Evolutionary conservation across 2,113 vertebrate species (phyloP).

Genomic region (Otolemur garnettii): DNA sequence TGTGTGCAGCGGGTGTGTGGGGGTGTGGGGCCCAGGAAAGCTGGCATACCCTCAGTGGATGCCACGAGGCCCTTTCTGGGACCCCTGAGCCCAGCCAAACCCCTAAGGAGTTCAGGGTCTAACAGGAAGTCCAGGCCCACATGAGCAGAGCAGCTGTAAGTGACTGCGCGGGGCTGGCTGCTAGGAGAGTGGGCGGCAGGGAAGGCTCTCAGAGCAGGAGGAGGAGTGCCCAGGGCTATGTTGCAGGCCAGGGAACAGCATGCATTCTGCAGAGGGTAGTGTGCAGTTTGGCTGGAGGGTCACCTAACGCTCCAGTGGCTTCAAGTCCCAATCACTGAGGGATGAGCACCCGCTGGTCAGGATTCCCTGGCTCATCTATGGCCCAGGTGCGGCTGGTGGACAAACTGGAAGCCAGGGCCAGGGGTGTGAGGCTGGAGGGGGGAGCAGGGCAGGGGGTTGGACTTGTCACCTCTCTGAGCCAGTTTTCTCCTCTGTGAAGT

Average conservation of each 20-base stretch:
- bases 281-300: neutral
- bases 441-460: no score
- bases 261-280: neutral
- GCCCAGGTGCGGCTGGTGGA: neutral
- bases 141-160: neutral
- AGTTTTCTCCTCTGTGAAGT: neutral
- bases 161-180: neutral
- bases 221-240: neutral
- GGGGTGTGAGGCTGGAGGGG: no score
- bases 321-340: neutral
- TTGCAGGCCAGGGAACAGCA: neutral
- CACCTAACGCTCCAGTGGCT: fast-evolving
- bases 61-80: neutral
- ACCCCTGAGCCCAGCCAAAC: neutral
- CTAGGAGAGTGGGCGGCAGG: neutral
- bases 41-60: neutral
- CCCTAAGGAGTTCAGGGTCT: neutral
- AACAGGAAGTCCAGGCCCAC: neutral
- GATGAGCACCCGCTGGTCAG: neutral
- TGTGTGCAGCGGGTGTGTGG: fast-evolving
- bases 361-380: no score
- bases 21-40: neutral
- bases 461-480: neutral
- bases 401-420: neutral
- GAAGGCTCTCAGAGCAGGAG: neutral